Evolutionary conservation across 2,888 invertebrate genomes (phyloP), one percentile per base, ranked within the genome.

Genomic region (Polydrusus pterygomalis): DNA sequence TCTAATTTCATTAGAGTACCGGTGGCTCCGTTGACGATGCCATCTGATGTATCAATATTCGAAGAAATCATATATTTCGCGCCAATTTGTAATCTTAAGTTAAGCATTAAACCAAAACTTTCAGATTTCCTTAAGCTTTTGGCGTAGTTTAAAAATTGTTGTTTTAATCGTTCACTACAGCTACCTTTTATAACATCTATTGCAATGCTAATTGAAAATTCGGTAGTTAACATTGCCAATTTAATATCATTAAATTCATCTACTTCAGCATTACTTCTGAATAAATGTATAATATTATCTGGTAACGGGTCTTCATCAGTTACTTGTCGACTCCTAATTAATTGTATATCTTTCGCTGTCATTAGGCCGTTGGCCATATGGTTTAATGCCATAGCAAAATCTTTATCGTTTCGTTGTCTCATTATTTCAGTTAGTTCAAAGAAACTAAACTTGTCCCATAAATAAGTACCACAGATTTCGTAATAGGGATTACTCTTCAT

Each of bases 1-100:
- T 25, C 25, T 25, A 25, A 25, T 47, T 51, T 34, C 9, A 49
- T 30, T 11, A 74, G n/a, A 11, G 51, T 13, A 43, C 74, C 74
- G 11, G 40, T 75, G n/a, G 80, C 81, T 30, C 79, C 83, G 79
- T 81, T 82, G 9, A 82, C 81, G 10, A 82, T 64, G 9, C 81
- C 82, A 69, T 82, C 81, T 10, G 34, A 17, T 20, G 75, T 73
- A 72, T 82, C 74, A 20, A 80, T 75, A 62, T 82, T 82, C 0
- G 68, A 63, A 13, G 72, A 75, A 8, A 82, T 34, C 81, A 82
- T 81, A 62, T 82, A 81, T 60, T 81, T 76, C 49, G 81, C 79
- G 25, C 25, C 68, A 11, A 73, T 18, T n/a, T 62, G 58, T 38
- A 70, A 62, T 17, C 9, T 63, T 18, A 70, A 43, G 11, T 62